Evolutionary conservation across 2,888 invertebrate species (phyloP), one percentile per base, ranked within the genome.

Genomic region (Willowsia nigromaculata): DNA sequence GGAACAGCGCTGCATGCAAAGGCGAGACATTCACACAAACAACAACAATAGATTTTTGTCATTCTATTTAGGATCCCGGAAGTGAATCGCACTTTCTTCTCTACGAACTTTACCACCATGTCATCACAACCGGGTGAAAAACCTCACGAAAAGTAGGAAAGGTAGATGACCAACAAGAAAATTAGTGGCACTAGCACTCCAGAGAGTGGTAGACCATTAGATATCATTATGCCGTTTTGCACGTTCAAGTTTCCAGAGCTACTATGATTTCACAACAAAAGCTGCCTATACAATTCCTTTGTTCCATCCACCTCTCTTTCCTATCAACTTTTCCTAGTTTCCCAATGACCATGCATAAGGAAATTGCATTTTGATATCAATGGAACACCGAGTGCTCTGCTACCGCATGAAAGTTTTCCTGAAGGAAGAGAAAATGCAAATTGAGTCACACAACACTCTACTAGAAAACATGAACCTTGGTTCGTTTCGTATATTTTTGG

Each of bases 101-200:
- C 33, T 50, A 68, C 33, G 37, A 27, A 27, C 27, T 59, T 25
- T 40, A 4, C n/a, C 11, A n/a, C 18, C 7, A 18, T 13, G 27
- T 25, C 40, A 4, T n/a, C 11, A n/a, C 18, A 1, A 18, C 1
- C 74, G 74, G 85, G 85, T 85, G 74, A 85, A 85, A 85, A 74
- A 76, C 85, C 85, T 85, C 27, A 22, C 40, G 2, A 43, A 68
- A n/a, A 33, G 40, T 37, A 22, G n/a, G 68, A 68, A 68, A 68
- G 85, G 85, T 85, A 76, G 85, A 74, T 85, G 85, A 85, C 85
- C 85, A 85, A 27, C 27, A 18, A 56, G 53, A 43, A 59, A 53
- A 53, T 71, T 59, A 59, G 43, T 68, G 40, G 18, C 50, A n/a
- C 50, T 68, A 7, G 33, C 18, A 68, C 40, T 68, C 68, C 18